Evolutionary conservation across 1,140 invertebrate species (phyloP).

Genomic region (Scylla paramamosain): DNA sequence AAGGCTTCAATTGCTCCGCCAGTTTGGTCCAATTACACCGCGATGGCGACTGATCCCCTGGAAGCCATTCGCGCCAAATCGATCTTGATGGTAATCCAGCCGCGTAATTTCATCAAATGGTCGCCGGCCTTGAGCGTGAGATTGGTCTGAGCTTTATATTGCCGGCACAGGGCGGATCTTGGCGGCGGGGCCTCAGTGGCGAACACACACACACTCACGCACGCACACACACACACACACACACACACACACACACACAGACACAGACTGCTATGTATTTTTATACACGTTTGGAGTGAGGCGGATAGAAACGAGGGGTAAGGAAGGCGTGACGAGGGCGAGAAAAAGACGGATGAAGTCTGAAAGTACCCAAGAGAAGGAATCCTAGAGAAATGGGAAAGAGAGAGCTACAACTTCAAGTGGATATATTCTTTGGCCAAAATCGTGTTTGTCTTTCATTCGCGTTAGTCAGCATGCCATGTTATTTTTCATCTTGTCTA

Average conservation of each 20-base stretch:
- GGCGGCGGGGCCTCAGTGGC: not conserved
- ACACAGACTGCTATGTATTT: too few relatives aligned
- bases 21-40: conserved; percentile 59
- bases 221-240: too few relatives aligned
- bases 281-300: not conserved
- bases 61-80: conserved; percentile 68
- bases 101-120: conserved; percentile 71
- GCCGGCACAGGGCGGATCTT: not conserved
- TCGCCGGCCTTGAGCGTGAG: conserved; percentile 56
- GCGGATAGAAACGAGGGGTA: not conserved
- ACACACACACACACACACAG: too few relatives aligned
- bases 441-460: too few relatives aligned
- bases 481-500: too few relatives aligned
- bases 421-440: too few relatives aligned
- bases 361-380: not conserved
- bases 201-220: not conserved
- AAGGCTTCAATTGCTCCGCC: conserved; percentile 44
- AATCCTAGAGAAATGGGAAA: not conserved
- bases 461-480: too few relatives aligned
- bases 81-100: conserved; percentile 70
- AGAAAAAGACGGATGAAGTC: too few relatives aligned
- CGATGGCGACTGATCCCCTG: conserved; percentile 52
- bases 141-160: conserved; percentile 63
- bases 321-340: not conserved
- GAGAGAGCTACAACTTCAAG: not conserved